Evolutionary conservation across 2,888 invertebrate species (phyloP).

Genomic region (Sphecodes monilicornis): DNA sequence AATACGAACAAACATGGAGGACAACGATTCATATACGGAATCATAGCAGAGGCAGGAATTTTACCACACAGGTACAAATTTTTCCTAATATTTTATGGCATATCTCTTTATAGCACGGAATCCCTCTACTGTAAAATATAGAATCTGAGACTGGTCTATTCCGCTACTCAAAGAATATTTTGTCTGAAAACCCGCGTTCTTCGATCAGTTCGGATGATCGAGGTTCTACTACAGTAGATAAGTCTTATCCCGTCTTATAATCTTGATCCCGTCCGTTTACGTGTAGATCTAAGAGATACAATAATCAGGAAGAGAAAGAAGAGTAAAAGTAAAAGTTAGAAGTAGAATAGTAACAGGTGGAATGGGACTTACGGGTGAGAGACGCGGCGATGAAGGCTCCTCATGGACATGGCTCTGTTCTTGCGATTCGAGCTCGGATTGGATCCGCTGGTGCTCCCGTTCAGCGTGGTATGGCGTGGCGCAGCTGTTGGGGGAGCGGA

Average conservation of each 20-base stretch:
- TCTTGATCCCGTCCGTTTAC: not conserved
- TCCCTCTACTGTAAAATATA: too few species aligned
- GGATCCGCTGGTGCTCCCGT: slow-evolving; percentile 77
- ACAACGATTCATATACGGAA: too few species aligned
- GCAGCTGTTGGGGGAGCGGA: slow-evolving; percentile 70
- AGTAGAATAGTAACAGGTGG: not conserved
- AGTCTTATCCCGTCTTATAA: too few species aligned
- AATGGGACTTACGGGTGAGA: slow-evolving; percentile 81
- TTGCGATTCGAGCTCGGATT: slow-evolving; percentile 75
- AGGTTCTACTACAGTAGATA: not conserved
- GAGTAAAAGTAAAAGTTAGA: not conserved
- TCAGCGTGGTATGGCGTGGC: slow-evolving; percentile 70
- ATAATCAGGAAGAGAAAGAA: not conserved
- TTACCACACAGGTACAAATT: too few species aligned
- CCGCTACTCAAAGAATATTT: too few species aligned
- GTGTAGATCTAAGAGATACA: not conserved
- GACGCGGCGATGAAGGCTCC: slow-evolving; percentile 82
- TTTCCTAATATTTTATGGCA: too few species aligned
- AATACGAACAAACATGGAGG: too few species aligned
- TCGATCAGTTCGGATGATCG: not conserved
- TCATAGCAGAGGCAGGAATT: too few species aligned
- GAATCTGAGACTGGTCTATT: too few species aligned
- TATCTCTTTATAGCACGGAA: too few species aligned
- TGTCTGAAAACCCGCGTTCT: too few species aligned
- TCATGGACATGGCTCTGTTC: slow-evolving; percentile 81